Percentiles rank a stretch among this genome's conserved stretches.
Conservation (phyloP, 1,140 invertebrate species). For the Drosophila arizonae region DNA sequence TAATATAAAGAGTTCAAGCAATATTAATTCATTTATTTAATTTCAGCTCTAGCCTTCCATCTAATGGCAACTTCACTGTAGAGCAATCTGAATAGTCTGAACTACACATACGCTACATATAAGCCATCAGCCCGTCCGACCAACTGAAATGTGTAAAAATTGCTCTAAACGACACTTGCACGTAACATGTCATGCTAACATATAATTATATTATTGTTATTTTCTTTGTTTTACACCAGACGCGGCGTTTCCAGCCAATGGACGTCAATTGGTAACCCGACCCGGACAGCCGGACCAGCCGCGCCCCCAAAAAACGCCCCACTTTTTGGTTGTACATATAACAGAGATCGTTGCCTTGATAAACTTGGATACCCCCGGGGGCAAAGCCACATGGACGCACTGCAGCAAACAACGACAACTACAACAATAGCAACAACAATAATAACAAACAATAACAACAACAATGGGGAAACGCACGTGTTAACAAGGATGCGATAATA, state of each 20-base stretch:
- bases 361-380: slow-evolving; percentile 52
- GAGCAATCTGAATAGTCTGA: not conserved
- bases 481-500: slow-evolving; percentile 81
- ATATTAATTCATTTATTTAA: not conserved
- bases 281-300: not conserved
- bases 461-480: slow-evolving; percentile 68
- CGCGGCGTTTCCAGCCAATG: slow-evolving; percentile 5
- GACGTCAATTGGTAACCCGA: slow-evolving; percentile 20
- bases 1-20: not conserved
- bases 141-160: slow-evolving; percentile 58
- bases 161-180: slow-evolving; percentile 64
- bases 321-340: slow-evolving; percentile 41
- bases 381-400: slow-evolving; percentile 22
- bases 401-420: slow-evolving; percentile 39
- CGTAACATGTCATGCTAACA: slow-evolving; percentile 76
- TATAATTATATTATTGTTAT: slow-evolving; percentile 75
- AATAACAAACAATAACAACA: slow-evolving; percentile 38
- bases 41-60: too few relatives aligned
- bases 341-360: slow-evolving; percentile 62
- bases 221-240: slow-evolving; percentile 60
- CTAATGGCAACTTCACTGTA: too few relatives aligned
- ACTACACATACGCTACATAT: not conserved
- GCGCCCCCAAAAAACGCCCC: not conserved
- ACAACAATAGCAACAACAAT: slow-evolving; percentile 30
- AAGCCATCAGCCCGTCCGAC: not conserved